Base-by-base conservation (phyloP, 2,113 vertebrate genomes). In the Mesitornis unicolor region DNA sequence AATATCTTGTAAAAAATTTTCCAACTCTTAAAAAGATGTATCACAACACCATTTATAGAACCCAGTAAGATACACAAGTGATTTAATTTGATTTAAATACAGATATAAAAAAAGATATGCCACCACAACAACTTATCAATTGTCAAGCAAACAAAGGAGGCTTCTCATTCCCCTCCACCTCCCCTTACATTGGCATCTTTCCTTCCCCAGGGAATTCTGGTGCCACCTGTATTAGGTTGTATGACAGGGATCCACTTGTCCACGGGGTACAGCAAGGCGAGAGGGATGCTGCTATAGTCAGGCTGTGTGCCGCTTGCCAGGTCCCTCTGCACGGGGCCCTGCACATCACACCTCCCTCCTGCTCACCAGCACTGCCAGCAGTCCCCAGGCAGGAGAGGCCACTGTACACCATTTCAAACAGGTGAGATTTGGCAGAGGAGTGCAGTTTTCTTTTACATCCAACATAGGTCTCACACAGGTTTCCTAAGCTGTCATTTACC, bases 241-340 rank as follows among this genome's bases (percentile, higher is more conserved):
- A 31, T 18, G 76, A 68, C 38, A 69, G 53, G 31, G 43, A 59
- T 7, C 22, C 43, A 22, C 54, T 19, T 63, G 60, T 15, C 53
- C 20, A 13, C 19, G 31, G 15, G 43, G 54, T 9, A 24, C 16
- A n/a, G 54, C n/a, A 25, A 47, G 38, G 60, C 1, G 3, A 47
- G 19, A 51, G 17, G 20, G 60, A 65, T 36, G 76, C 53, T 26
- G 17, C 25, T 31, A 22, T n/a, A n/a, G 61, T 18, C 74, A 42
- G 48, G 25, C 31, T 42, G 35, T 16, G n/a, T 7, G 13, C 40
- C 5, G 2, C 64, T 45, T 7, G 0, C 24, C 38, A 25, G 9
- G 13, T n/a, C 28, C 38, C 57, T 51, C 53, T 22, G 7, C 25
- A 11, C 40, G 13, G 11, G n/a, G n/a, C n/a, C n/a, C n/a, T n/a